Conservation (phyloP, 2,113 vertebrate genomes). For the Erinaceus europaeus region DNA sequence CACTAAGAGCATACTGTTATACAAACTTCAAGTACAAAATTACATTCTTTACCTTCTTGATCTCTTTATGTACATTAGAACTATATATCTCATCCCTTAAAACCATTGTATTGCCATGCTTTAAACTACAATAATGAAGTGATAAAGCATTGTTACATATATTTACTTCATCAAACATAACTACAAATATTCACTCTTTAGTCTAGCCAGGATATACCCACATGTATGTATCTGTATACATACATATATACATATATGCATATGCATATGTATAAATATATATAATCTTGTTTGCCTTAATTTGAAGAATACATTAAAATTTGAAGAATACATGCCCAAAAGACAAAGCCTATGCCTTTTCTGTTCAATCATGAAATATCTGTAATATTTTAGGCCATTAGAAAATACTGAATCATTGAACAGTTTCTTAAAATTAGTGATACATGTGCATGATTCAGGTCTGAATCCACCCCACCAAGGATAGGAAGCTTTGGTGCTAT, state of each 20-base stretch:
- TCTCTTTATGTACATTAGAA: background rate
- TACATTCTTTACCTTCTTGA: background rate
- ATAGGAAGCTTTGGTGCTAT: no score
- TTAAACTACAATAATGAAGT: slow-evolving; percentile 15
- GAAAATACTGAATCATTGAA: slow-evolving; percentile 26
- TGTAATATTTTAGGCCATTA: background rate
- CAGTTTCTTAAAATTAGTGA: slow-evolving; percentile 34
- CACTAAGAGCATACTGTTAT: background rate
- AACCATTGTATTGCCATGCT: background rate
- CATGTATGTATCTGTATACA: no score
- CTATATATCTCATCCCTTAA: background rate
- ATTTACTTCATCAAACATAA: slow-evolving; percentile 1
- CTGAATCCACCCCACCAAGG: no score
- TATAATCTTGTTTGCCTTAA: slow-evolving; percentile 14
- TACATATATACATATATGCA: no score
- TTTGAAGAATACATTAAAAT: slow-evolving; percentile 37
- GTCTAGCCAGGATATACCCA: slow-evolving; percentile 19
- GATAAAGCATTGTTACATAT: background rate
- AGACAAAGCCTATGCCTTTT: background rate
- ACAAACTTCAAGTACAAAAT: background rate
- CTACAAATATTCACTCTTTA: slow-evolving; percentile 1
- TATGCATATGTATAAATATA: slow-evolving; percentile 40
- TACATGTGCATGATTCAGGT: no score
- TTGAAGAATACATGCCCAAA: slow-evolving; percentile 13
- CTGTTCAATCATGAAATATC: background rate